Evolutionary conservation across 2,888 invertebrate genomes (phyloP).

Genomic region (Eudemis profundana): DNA sequence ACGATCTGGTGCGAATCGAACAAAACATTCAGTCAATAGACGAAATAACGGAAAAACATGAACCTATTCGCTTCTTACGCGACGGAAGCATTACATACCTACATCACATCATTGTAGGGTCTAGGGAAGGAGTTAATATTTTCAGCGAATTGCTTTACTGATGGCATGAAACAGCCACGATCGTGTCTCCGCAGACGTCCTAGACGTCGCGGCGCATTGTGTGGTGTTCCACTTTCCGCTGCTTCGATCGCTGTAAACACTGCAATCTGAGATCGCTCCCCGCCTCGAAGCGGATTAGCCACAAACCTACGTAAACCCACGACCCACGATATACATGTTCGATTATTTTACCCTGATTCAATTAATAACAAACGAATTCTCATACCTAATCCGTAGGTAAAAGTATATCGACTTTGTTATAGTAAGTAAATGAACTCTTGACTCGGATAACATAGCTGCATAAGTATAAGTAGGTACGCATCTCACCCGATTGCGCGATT

Average conservation of each 20-base stretch:
- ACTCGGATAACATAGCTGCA: not conserved
- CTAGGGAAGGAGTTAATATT: too few relatives aligned
- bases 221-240: not conserved
- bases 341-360: not conserved
- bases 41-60: not conserved
- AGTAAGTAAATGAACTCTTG: not conserved
- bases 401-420: not conserved
- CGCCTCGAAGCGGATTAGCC: not conserved
- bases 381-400: not conserved
- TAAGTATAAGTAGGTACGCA: not conserved
- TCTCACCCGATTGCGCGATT: not conserved
- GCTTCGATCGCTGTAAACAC: conserved; percentile 1
- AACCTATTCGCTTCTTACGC: not conserved
- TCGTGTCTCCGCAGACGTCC: not conserved
- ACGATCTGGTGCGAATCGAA: not conserved
- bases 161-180: too few relatives aligned
- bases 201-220: not conserved
- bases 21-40: not conserved
- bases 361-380: not conserved
- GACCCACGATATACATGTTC: not conserved
- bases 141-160: too few relatives aligned
- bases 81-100: too few relatives aligned
- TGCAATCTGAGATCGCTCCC: not conserved
- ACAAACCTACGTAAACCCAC: not conserved
- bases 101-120: too few relatives aligned